phyloP scores from a whole-genome alignment of 1,140 invertebrate genomes.

The Ectropis grisescens region DNA sequence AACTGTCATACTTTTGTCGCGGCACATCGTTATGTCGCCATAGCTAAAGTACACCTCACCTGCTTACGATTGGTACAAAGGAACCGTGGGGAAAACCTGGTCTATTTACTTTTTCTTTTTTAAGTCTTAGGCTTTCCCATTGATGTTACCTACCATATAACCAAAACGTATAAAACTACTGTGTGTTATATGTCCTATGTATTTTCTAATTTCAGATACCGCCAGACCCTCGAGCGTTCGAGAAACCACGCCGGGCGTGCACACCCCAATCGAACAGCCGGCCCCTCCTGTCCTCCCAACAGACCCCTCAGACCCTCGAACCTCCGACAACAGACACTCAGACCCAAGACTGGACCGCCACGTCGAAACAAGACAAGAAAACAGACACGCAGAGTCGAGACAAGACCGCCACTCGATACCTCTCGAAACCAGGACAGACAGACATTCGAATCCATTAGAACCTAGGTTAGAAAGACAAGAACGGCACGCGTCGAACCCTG shows the following conservation, averaged over 20 bases:
- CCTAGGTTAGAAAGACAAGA: constrained; percentile 2
- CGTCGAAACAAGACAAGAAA: background rate
- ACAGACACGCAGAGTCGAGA: background rate
- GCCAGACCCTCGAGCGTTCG: constrained; percentile 55
- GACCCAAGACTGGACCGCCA: constrained; percentile 8
- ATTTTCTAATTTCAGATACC: constrained; percentile 37
- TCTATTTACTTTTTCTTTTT: too few relatives aligned
- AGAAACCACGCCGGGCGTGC: constrained; percentile 51
- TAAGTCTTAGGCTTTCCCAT: too few relatives aligned
- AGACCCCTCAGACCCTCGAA: constrained; percentile 14
- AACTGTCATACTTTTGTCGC: too few relatives aligned
- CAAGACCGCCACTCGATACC: constrained; percentile 2
- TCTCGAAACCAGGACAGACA: constrained; percentile 1
- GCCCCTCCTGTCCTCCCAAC: constrained; percentile 45
- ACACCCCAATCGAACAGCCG: constrained; percentile 56
- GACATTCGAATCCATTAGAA: constrained; percentile 2
- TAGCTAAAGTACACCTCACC: too few relatives aligned
- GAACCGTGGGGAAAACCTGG: too few relatives aligned
- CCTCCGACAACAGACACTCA: too few relatives aligned
- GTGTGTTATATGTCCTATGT: too few relatives aligned
- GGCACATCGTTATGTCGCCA: too few relatives aligned
- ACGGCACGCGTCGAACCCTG: background rate
- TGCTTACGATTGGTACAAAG: too few relatives aligned
- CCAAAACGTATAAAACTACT: too few relatives aligned
- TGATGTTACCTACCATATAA: too few relatives aligned